Evolutionary conservation across 2,888 invertebrate genomes (phyloP).

Genomic region (Tanypteryx hageni): DNA sequence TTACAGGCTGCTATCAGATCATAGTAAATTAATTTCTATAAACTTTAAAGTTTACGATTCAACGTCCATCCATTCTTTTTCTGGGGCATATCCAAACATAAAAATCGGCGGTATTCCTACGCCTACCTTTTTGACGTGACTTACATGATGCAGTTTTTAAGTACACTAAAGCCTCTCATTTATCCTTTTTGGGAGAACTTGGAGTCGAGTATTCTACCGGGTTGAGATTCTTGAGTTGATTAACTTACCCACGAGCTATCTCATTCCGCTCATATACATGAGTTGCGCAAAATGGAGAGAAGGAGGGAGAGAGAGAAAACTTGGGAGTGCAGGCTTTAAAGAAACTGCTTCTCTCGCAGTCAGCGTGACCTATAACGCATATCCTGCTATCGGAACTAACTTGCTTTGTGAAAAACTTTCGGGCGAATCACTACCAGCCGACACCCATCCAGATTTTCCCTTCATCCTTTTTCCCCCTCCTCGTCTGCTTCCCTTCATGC

Average conservation of each 20-base stretch:
- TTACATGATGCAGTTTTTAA: too few species aligned
- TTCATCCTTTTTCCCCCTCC: background rate
- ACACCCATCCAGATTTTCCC: background rate
- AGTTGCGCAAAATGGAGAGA: background rate
- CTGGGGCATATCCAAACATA: too few species aligned
- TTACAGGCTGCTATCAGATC: too few species aligned
- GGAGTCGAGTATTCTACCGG: background rate
- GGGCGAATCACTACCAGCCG: background rate
- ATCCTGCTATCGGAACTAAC: background rate
- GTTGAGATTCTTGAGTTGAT: background rate
- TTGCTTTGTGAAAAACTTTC: conserved; percentile 1
- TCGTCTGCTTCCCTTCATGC: background rate
- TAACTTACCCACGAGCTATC: background rate
- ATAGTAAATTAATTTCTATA: too few species aligned
- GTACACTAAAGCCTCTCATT: too few species aligned
- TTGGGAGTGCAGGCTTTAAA: background rate
- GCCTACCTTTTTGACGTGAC: too few species aligned
- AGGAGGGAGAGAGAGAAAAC: background rate
- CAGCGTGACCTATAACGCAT: conserved; percentile 1
- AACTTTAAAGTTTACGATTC: too few species aligned
- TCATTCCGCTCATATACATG: background rate
- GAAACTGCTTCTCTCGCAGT: background rate
- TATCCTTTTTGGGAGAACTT: too few species aligned
- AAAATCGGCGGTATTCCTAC: too few species aligned
- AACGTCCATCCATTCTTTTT: too few species aligned